These are phyloP conservation scores for Ariolimax columbianus DNA, from an alignment of 2,888 invertebrate genomes.

Conservation along the genomic window DNA sequence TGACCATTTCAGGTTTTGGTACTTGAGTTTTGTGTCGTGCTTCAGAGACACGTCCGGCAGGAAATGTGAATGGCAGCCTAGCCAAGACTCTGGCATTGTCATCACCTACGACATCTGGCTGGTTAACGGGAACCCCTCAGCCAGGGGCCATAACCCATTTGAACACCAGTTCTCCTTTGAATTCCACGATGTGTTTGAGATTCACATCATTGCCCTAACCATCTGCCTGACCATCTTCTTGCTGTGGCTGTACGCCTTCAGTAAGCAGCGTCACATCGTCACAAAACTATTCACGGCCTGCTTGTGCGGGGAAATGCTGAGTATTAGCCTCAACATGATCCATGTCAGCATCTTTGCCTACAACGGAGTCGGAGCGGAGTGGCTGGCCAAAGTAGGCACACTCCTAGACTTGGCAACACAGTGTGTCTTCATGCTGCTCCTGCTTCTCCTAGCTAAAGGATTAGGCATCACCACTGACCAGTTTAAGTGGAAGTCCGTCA, in stretches of 20 bases:
- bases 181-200: slow-evolving; percentile 89
- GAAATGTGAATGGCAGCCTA: slow-evolving; percentile 68
- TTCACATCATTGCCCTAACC: slow-evolving; percentile 92
- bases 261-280: slow-evolving; percentile 92
- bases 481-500: slow-evolving; percentile 89
- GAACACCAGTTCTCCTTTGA: slow-evolving; percentile 98
- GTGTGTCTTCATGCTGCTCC: slow-evolving; percentile 93
- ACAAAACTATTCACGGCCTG: slow-evolving; percentile 93
- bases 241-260: slow-evolving; percentile 93
- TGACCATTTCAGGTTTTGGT: slow-evolving; percentile 89
- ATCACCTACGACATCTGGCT: slow-evolving; percentile 95
- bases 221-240: slow-evolving; percentile 90
- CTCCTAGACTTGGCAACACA: slow-evolving; percentile 94
- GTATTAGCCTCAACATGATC: slow-evolving; percentile 90
- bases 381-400: slow-evolving; percentile 91
- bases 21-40: slow-evolving; percentile 95
- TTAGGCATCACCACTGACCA: slow-evolving; percentile 96
- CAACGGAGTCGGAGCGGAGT: slow-evolving; percentile 91
- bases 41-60: slow-evolving; percentile 82
- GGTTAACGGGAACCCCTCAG: slow-evolving; percentile 96
- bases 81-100: slow-evolving; percentile 62
- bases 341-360: slow-evolving; percentile 93
- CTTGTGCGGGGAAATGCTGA: slow-evolving; percentile 90
- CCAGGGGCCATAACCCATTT: slow-evolving; percentile 87
- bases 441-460: slow-evolving; percentile 95